These are phyloP conservation scores for Hypanus sabinus DNA, from an alignment of 2,113 vertebrate species.

Conservation along the genomic window DNA sequence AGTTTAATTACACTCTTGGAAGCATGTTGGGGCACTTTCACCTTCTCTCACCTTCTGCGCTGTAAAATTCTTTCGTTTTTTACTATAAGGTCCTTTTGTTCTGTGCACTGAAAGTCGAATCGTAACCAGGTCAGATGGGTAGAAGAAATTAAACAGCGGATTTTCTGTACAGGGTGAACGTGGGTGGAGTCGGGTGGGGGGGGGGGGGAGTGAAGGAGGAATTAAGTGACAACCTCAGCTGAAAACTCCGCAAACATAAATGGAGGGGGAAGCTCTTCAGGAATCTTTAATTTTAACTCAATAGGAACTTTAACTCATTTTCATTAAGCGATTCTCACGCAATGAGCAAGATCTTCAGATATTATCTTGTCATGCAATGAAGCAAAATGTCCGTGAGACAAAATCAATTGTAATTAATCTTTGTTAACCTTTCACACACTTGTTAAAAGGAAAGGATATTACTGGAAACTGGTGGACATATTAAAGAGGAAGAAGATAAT, in stretches of 20 bases:
- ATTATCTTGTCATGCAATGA: neutral
- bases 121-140: conserved; percentile 4
- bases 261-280: too few species aligned
- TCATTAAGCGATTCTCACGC: neutral
- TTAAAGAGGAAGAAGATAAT: neutral
- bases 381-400: neutral
- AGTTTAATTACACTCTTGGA: neutral
- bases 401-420: neutral
- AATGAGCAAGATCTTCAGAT: neutral
- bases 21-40: neutral
- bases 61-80: neutral
- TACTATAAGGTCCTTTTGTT: conserved; percentile 1
- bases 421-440: neutral
- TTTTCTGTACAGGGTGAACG: neutral
- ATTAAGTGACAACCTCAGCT: neutral
- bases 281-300: neutral
- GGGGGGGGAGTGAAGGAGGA: neutral
- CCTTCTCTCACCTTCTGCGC: too few species aligned
- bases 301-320: neutral
- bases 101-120: neutral
- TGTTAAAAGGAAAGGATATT: neutral
- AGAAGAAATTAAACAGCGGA: neutral
- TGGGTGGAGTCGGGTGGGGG: neutral
- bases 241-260: neutral
- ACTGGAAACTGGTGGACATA: neutral